Percentiles rank a stretch among this genome's conserved stretches.
These are phyloP conservation scores for Mnemiopsis leidyi DNA, from an alignment of 37 sponge, comb jelly and placozoan genomes.

Conservation along the genomic window DNA sequence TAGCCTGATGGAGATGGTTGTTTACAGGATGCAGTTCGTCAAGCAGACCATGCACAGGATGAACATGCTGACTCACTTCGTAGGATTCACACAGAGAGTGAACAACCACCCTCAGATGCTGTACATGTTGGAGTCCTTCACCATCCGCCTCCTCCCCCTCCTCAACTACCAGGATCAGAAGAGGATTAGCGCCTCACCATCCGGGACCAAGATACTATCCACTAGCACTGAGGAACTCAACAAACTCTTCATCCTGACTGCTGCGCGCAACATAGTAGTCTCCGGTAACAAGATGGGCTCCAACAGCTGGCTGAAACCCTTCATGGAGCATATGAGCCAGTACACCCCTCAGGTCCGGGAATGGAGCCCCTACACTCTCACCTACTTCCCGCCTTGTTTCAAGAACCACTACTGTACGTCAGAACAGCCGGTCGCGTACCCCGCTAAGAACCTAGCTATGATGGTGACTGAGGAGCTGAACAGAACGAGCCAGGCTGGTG, in stretches of 20 bases:
- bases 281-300: constrained; percentile 11
- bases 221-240: not conserved
- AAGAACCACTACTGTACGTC: not conserved
- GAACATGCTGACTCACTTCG: constrained; percentile 45
- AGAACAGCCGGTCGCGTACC: not conserved
- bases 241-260: constrained; percentile 50
- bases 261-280: constrained; percentile 10
- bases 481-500: not conserved
- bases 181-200: not conserved
- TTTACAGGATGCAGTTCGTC: constrained; percentile 38
- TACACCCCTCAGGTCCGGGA: not conserved
- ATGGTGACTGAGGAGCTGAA: constrained; percentile 6
- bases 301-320: constrained; percentile 41
- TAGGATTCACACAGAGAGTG: not conserved
- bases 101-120: constrained; percentile 16
- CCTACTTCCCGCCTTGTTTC: constrained; percentile 22
- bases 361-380: constrained; percentile 38
- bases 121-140: constrained; percentile 29
- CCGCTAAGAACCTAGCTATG: constrained; percentile 19
- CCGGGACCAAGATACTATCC: constrained; percentile 36
- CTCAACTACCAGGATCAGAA: constrained; percentile 47
- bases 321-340: constrained; percentile 1
- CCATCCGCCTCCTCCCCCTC: constrained; percentile 23
- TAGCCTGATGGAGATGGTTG: constrained; percentile 18
- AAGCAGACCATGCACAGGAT: constrained; percentile 16